Evolutionary conservation across 2,113 vertebrate species (phyloP).

Genomic region (Pteruthius melanotis): DNA sequence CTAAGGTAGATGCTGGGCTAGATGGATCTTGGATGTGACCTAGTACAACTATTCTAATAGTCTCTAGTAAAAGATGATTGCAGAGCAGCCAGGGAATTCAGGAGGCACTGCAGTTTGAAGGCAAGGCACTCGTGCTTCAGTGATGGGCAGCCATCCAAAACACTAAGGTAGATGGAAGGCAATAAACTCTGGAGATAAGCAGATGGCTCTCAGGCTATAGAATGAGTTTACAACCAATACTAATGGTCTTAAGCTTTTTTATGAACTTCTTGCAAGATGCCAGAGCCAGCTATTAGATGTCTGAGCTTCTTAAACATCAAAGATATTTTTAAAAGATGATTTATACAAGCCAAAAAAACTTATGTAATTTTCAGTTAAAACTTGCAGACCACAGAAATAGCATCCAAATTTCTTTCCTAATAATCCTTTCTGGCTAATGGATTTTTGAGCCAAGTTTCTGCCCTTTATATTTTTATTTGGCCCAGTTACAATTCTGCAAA

Average conservation of each 20-base stretch:
- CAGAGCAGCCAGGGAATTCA: not conserved
- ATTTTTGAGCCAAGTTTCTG: not conserved
- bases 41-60: not conserved
- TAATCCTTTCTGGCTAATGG: not conserved
- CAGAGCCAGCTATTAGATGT: not conserved
- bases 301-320: constrained; percentile 15
- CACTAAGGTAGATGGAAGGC: not conserved
- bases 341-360: not conserved
- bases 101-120: not conserved
- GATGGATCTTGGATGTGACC: not conserved
- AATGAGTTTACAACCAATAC: not conserved
- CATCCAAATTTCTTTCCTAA: not conserved
- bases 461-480: not conserved
- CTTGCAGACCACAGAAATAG: not conserved
- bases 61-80: not conserved
- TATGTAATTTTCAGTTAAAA: constrained; percentile 23
- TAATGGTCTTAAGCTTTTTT: not conserved
- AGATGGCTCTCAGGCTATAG: not conserved
- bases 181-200: constrained; percentile 17
- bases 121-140: not conserved
- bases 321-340: constrained; percentile 3
- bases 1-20: not conserved
- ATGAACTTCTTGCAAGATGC: not conserved
- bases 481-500: not conserved
- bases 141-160: not conserved